Conservation (phyloP, 2,797 vertebrate genomes). For the Dryobates pubescens region DNA sequence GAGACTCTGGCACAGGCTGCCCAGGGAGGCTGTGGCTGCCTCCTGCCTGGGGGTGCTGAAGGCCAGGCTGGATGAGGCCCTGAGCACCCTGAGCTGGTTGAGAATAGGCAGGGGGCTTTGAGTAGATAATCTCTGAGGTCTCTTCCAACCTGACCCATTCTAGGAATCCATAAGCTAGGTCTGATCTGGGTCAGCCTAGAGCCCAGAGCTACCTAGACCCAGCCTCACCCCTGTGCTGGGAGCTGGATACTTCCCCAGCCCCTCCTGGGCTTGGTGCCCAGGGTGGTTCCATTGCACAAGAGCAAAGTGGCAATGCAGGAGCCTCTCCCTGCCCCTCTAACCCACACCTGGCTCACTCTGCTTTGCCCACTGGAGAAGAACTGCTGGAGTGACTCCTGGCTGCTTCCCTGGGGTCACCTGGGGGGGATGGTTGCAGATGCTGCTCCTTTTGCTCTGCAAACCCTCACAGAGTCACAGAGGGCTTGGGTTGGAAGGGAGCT, state of each 20-base stretch:
- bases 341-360: neutral
- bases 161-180: neutral
- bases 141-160: too few species aligned
- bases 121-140: too few species aligned
- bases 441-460: neutral
- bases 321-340: neutral
- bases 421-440: neutral
- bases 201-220: neutral
- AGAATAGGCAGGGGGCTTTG: too few species aligned
- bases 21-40: too few species aligned
- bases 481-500: too few species aligned
- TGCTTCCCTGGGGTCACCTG: neutral
- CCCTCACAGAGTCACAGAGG: neutral
- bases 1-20: too few species aligned
- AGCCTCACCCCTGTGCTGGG: neutral
- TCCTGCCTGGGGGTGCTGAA: too few species aligned
- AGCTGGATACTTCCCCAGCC: neutral
- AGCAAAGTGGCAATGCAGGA: neutral
- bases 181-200: neutral
- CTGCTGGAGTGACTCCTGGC: neutral
- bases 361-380: neutral
- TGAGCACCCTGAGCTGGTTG: too few species aligned
- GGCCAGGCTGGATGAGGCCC: too few species aligned
- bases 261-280: neutral
- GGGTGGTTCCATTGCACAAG: neutral